Conservation (phyloP, 64 coral and sea anemone species). For the Pachyseris speciosa region DNA sequence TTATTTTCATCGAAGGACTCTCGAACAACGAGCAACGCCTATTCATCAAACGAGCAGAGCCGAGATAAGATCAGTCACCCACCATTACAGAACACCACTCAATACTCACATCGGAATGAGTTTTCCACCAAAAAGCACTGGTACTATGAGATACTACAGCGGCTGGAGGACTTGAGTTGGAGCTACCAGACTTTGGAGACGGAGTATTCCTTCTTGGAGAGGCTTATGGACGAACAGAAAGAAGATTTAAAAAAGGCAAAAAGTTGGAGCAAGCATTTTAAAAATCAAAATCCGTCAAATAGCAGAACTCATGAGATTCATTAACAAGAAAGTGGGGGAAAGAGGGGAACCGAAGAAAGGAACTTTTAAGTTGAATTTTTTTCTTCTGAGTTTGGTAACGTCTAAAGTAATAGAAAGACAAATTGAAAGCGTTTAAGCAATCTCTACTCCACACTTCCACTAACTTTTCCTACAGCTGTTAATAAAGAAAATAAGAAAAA, state of each 20-base stretch:
- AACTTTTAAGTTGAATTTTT: too few relatives aligned
- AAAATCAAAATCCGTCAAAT: not conserved
- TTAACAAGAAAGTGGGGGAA: too few relatives aligned
- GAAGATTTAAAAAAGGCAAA: constrained; percentile 64
- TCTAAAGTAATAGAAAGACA: too few relatives aligned
- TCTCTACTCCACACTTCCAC: too few relatives aligned
- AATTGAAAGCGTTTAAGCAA: too few relatives aligned
- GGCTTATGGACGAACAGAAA: constrained; percentile 61
- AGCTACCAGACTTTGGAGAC: constrained; percentile 69
- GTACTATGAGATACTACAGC: constrained; percentile 57
- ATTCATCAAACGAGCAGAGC: not conserved
- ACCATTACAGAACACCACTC: not conserved
- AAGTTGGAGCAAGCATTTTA: constrained; percentile 44
- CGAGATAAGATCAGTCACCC: not conserved
- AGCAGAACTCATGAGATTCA: too few relatives aligned
- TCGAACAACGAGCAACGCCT: not conserved
- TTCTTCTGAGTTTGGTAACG: too few relatives aligned
- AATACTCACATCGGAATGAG: not conserved
- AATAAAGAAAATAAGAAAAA: too few relatives aligned
- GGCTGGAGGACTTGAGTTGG: constrained; percentile 65
- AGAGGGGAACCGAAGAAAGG: too few relatives aligned
- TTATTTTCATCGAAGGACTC: not conserved
- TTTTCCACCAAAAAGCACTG: constrained; percentile 17
- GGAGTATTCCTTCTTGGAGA: constrained; percentile 74
- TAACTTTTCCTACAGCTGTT: too few relatives aligned